Base-by-base conservation (phyloP, 1,140 invertebrate species). In the Hyles euphorbiae region DNA sequence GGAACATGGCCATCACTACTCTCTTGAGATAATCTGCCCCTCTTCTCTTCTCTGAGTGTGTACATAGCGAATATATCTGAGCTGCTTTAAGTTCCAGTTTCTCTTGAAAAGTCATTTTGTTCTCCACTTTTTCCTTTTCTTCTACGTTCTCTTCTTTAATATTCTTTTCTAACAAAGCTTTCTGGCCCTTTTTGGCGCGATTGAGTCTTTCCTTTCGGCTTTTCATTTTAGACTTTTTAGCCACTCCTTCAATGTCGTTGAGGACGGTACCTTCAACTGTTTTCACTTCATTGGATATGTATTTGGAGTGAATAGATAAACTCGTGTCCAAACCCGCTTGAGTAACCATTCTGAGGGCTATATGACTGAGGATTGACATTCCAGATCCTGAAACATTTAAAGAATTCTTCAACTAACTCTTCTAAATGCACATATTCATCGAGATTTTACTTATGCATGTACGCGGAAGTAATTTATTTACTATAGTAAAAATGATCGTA, bases 321-420 rank as follows among this genome's bases (percentile, higher is more conserved):
- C 91, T 90, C 33, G 89, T 87, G 2, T 90, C 72, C 1, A 90
- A 74, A 1, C 91, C 91, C 4, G 90, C 74, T 70, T 94, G 93
- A 0, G 95, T 94, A 0, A 96, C 90, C 81, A 96, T 93, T 58
- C 96, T 85, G 47, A 96, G 74, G 0, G 95, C 94, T 12, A 96
- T 90, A 73, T 93, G 93, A 67, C 93, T 94, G 5, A 96, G 85
- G 50, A 95, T 90, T 65, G 94, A 95, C 92, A 96, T 95, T 12
- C 95, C 95, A 3, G 94, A 94, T n/a, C 92, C 90, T 91, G 52
- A 52, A 81, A 79, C 12, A 48, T 54, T 48, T 36, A 34, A 40
- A 61, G 22, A 70, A 58, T 56, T 11, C 22, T 22, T 22, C 22
- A 22, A 22, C 22, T 22, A 22, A 22, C 22, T 22, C 22, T 22